Conservation (phyloP, 2,888 invertebrate genomes). For the Drosophila histrio region DNA sequence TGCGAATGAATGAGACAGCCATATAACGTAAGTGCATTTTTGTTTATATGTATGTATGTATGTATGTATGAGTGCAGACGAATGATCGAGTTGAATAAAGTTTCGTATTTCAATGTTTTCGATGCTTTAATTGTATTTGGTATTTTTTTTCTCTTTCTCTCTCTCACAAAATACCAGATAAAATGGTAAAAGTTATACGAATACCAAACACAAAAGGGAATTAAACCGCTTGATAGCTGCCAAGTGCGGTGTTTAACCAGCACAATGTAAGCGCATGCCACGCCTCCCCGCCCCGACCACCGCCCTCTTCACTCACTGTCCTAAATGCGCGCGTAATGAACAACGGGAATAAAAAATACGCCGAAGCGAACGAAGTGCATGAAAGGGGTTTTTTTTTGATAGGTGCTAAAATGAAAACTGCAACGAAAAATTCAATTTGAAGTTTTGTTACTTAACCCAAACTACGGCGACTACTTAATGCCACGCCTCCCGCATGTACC, state of each 20-base stretch:
- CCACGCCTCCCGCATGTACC: conserved; percentile 42
- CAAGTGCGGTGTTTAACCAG: conserved; percentile 55
- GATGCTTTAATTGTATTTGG: conserved; percentile 21
- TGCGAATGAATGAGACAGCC: conserved; percentile 8
- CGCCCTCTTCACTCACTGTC: background rate
- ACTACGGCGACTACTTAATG: conserved; percentile 76
- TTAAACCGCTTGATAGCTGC: conserved; percentile 55
- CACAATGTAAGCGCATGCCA: conserved; percentile 56
- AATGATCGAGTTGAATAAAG: conserved; percentile 22
- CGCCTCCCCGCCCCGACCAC: background rate
- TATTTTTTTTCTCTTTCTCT: background rate
- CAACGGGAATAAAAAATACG: conserved; percentile 40
- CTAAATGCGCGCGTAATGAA: conserved; percentile 54
- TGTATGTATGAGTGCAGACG: background rate
- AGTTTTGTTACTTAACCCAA: conserved; percentile 79
- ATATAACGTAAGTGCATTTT: background rate
- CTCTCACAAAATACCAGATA: background rate
- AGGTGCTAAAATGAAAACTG: conserved; percentile 76
- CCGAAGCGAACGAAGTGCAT: conserved; percentile 22
- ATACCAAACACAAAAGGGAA: conserved; percentile 31
- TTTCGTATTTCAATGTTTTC: conserved; percentile 11
- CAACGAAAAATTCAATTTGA: conserved; percentile 75
- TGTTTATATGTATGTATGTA: background rate
- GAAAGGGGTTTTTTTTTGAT: conserved; percentile 68
- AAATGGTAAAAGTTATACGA: conserved; percentile 31